phyloP scores from a whole-genome alignment of 2,797 vertebrate genomes.

The Siniperca undulata region DNA sequence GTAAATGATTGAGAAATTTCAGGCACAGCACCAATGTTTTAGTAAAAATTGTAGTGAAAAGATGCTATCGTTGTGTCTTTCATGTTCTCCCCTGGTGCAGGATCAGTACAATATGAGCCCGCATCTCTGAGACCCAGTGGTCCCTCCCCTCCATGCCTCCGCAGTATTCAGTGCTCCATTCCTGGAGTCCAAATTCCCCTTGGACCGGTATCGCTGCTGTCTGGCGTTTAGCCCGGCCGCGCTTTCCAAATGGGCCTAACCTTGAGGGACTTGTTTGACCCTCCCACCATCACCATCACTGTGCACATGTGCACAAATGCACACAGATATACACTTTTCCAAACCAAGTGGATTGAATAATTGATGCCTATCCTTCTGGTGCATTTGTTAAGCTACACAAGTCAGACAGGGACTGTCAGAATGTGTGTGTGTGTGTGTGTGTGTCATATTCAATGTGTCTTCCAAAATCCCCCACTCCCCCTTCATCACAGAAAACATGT shows the following conservation, averaged over 20 bases:
- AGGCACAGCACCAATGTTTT: neutral
- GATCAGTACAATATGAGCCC: slow-evolving; percentile 9
- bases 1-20: neutral
- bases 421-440: slow-evolving; percentile 40
- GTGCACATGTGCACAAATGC: slow-evolving; percentile 45
- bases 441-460: slow-evolving; percentile 52
- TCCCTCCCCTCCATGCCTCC: slow-evolving; percentile 76
- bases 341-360: slow-evolving; percentile 91
- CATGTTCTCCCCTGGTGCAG: slow-evolving; percentile 17
- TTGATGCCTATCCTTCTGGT: slow-evolving; percentile 92
- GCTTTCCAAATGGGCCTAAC: slow-evolving; percentile 93
- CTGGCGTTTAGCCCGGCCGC: slow-evolving; percentile 88
- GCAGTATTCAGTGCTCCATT: slow-evolving; percentile 85
- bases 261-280: slow-evolving; percentile 91
- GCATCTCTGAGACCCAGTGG: neutral
- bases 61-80: neutral
- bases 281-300: slow-evolving; percentile 72
- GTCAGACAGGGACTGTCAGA: slow-evolving; percentile 81
- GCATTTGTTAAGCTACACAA: slow-evolving; percentile 87
- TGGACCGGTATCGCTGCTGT: slow-evolving; percentile 86
- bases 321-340: slow-evolving; percentile 55
- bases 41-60: neutral
- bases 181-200: slow-evolving; percentile 88
- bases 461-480: slow-evolving; percentile 45
- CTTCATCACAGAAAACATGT: slow-evolving; percentile 77